Base-by-base conservation (phyloP, 2,888 invertebrate species). In the Endomychus coccineus region DNA sequence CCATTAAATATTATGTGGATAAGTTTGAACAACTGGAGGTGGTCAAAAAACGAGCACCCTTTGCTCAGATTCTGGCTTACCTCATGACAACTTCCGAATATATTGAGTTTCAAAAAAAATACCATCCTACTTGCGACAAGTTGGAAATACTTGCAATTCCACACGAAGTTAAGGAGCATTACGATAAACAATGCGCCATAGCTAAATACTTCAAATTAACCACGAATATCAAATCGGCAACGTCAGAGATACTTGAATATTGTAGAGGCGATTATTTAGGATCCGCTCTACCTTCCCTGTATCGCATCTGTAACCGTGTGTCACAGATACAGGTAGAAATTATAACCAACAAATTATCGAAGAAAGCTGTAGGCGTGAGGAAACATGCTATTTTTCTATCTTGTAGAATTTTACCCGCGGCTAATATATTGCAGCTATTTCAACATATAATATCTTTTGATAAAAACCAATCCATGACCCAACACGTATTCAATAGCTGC, bases 121-220 rank as follows among this genome's bases (percentile, higher is more conserved):
- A 38, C 17, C 23, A 16, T 17, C 38, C 38, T 9, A 34, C 4
- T 16, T 22, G 13, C 15, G 38, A 33, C 21, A 38, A 29, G 27
- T 22, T 38, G 2, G 34, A 38, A 12, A 21, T 13, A 21, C 12
- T 23, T 11, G 29, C 24, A 6, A 30, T 23, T 23, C 21, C 12
- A 28, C 33, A 34, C 13, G 34, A 27, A 25, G 17, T 23, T 2
- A 21, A 24, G 22, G 27, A 34, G 23, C 21, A 11, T 10, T 38
- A 38, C 23, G 38, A 33, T 22, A 34, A 33, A 11, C 38, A 38
- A 27, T 34, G 33, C 23, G 33, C 38, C n/a, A 11, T 38, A 12
- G 38, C 21, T 5, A 34, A 34, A 27, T 17, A 34, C 17, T n/a
- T 38, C 12, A 38, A 38, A 33, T 27, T 23, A 14, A 33, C 25